These are phyloP conservation scores for Trichogramma pretiosum DNA, from an alignment of 1,140 invertebrate species.

Conservation along the genomic window DNA sequence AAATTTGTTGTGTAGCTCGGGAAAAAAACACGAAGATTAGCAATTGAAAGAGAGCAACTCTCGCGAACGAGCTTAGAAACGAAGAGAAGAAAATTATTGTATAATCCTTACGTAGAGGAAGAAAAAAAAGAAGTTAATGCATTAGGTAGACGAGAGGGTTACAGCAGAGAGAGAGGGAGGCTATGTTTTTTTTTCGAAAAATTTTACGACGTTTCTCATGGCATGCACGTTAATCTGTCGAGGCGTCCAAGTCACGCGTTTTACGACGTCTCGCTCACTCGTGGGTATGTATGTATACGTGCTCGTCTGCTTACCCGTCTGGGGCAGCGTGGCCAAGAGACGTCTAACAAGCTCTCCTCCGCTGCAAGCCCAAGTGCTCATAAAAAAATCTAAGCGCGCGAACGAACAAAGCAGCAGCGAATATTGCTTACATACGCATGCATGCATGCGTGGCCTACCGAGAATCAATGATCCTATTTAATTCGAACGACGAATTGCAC, in stretches of 20 bases:
- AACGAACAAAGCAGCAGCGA: too few species aligned
- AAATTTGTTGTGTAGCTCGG: slow-evolving; percentile 6
- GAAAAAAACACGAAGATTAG: slow-evolving; percentile 10
- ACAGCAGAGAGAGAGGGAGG: neutral
- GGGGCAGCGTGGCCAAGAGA: slow-evolving; percentile 36
- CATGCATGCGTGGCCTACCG: too few species aligned
- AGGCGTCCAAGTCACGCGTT: slow-evolving; percentile 33
- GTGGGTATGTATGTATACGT: slow-evolving; percentile 34
- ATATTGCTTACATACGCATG: too few species aligned
- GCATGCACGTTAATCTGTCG: slow-evolving; percentile 39
- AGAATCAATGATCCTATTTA: too few species aligned
- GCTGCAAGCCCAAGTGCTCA: slow-evolving; percentile 9
- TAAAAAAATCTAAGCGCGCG: too few species aligned
- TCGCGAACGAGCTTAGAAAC: neutral
- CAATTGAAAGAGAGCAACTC: slow-evolving; percentile 7
- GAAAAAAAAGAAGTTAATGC: neutral
- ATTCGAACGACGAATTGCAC: neutral
- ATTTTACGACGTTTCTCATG: slow-evolving; percentile 26
- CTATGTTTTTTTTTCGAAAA: slow-evolving; percentile 12
- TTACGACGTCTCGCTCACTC: slow-evolving; percentile 30
- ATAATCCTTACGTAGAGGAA: neutral
- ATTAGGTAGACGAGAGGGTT: neutral
- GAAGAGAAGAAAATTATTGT: neutral
- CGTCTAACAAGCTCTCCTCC: slow-evolving; percentile 22
- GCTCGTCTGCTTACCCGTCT: slow-evolving; percentile 40